Evolutionary conservation across 2,113 vertebrate species (phyloP), one percentile per base, ranked within the genome.

Genomic region (Lathamus discolor): DNA sequence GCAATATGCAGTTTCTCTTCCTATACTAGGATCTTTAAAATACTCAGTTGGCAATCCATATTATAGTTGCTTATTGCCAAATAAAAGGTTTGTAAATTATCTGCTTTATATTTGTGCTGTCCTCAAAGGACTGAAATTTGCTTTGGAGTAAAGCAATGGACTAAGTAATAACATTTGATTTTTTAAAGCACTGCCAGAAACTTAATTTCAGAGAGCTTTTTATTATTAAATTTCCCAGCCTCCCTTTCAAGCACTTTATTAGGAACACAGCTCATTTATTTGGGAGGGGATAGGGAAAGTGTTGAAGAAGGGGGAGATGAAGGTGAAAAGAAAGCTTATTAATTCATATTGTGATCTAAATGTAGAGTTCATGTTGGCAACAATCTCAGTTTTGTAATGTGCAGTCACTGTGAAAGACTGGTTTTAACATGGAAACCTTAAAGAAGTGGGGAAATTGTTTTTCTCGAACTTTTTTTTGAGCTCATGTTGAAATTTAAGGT

Each of bases 71-170:
- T 96, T 78, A 95, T 96, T 96, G 82, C 43, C 10, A 8, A 95
- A 92, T 91, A 70, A 97, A 95, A 95, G 62, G 35, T 70, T 95
- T 94, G 69, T 92, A 96, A 93, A 94, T 95, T 80, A 89, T 97
- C 79, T 93, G 69, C 91, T 96, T 95, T 92, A 73, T 96, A 69
- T 91, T 93, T 90, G 41, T 75, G 82, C 16, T 25, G 57, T 90
- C 76, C 78, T 97, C 93, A 96, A 95, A 96, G 86, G 94, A 92
- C 67, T 97, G 75, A 93, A 96, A 94, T 96, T 93, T 95, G 66
- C 91, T 92, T 44, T 93, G 85, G 86, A 91, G 77, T 90, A 96
- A 97, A 97, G 88, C 69, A 84, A 95, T 83, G 72, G 82, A 84
- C 75, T 46, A 94, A 96, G 81, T 78, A 95, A 94, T 94, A 92